A percentile compares a stretch with the other conserved stretches of the same genome.
Conservation (phyloP, 2,113 vertebrate genomes). For the Phalacrocorax pelagicus region DNA sequence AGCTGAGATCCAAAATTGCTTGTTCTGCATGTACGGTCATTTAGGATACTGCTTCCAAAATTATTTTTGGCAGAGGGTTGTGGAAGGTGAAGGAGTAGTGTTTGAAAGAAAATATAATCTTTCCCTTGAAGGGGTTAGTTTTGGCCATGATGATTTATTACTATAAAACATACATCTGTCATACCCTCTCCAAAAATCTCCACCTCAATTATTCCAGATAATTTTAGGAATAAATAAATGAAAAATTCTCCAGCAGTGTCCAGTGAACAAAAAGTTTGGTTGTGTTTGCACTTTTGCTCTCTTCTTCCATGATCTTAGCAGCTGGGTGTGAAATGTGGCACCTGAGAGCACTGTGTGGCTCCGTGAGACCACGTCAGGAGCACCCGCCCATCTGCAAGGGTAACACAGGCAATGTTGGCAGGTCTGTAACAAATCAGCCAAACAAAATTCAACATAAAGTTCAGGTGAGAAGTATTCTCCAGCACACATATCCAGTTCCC, state of each 20-base stretch:
- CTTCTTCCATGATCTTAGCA: background rate
- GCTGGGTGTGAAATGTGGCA: background rate
- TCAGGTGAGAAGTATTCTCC: background rate
- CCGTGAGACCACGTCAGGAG: fast-evolving
- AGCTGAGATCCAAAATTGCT: background rate
- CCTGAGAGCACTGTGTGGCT: background rate
- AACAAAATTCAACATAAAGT: background rate
- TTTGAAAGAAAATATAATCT: constrained; percentile 23
- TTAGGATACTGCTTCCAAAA: background rate
- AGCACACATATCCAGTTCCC: background rate
- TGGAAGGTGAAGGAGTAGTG: background rate
- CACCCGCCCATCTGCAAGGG: background rate
- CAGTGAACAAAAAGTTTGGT: background rate
- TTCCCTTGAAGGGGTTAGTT: background rate
- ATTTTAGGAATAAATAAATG: background rate
- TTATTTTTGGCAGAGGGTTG: background rate
- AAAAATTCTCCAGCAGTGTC: background rate
- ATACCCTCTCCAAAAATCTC: background rate
- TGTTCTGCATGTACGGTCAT: background rate
- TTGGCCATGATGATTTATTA: background rate
- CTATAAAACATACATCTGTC: background rate
- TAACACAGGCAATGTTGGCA: background rate
- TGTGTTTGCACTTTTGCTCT: background rate
- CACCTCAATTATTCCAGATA: background rate
- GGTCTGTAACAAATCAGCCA: background rate